phyloP scores from a whole-genome alignment of 2,888 invertebrate genomes.

The Tachina lurida region DNA sequence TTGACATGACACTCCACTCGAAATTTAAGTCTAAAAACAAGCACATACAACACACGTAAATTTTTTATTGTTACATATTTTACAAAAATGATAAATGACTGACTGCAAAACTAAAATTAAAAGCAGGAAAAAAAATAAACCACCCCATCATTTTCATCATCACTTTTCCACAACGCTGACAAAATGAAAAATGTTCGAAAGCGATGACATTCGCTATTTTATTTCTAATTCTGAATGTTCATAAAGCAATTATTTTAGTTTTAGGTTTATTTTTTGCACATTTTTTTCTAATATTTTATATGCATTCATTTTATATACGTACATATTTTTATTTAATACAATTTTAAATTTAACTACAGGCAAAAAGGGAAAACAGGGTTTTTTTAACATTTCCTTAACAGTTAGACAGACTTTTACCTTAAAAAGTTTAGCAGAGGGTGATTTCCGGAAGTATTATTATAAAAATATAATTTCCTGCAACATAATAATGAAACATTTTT shows the following conservation, averaged over 20 bases:
- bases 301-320: background rate
- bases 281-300: background rate
- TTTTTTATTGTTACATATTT: background rate
- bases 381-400: no score
- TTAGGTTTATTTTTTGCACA: background rate
- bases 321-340: background rate
- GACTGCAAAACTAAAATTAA: background rate
- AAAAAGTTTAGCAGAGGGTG: no score
- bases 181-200: constrained; percentile 33
- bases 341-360: no score
- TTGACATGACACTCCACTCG: background rate
- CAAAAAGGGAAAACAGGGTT: no score
- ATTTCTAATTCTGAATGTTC: background rate
- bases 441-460: no score
- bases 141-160: background rate
- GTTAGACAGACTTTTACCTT: no score
- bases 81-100: constrained; percentile 34
- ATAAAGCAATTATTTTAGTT: constrained; percentile 41
- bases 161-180: constrained; percentile 13
- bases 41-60: background rate
- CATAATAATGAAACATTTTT: no score
- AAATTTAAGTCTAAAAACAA: background rate
- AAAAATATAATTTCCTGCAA: no score
- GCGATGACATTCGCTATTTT: constrained; percentile 43
- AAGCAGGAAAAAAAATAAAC: background rate